Percentiles rank a stretch among this genome's conserved stretches.
phyloP scores from a whole-genome alignment of 2,113 vertebrate genomes.

The Cottus gobio region DNA sequence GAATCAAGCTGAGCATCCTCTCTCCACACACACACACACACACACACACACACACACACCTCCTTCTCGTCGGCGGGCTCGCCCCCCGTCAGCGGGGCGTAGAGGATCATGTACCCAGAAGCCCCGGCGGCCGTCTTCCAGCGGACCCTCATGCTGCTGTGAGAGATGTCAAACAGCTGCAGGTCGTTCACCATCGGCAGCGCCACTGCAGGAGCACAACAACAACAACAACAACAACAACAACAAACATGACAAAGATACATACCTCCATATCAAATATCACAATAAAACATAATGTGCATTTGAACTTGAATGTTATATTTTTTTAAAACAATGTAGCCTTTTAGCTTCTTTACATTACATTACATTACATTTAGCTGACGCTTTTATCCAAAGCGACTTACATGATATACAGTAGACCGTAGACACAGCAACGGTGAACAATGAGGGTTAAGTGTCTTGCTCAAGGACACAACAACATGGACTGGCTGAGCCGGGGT shows the following conservation, averaged over 20 bases:
- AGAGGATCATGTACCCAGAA: slow-evolving; percentile 96
- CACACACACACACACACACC: slow-evolving; percentile 75
- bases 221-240: slow-evolving; percentile 13
- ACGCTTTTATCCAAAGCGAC: no score
- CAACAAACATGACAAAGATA: background rate
- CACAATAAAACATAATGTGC: no score
- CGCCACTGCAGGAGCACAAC: slow-evolving; percentile 82
- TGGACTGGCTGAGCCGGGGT: no score
- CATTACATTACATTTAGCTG: no score
- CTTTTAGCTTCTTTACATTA: background rate
- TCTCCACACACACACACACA: slow-evolving; percentile 41
- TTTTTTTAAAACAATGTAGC: no score
- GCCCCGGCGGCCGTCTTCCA: slow-evolving; percentile 88
- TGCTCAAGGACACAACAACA: no score
- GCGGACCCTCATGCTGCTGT: slow-evolving; percentile 88
- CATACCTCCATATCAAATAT: background rate
- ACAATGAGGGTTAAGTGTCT: no score
- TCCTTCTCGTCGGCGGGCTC: slow-evolving; percentile 92
- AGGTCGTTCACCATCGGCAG: slow-evolving; percentile 90
- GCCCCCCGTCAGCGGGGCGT: slow-evolving; percentile 91
- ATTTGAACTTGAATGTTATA: no score
- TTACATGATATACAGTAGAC: no score
- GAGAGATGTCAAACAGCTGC: slow-evolving; percentile 88
- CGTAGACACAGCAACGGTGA: no score
- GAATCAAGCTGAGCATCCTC: no score